Percentiles rank a stretch among this genome's conserved stretches.
Conservation (phyloP, 2,888 invertebrate species). For the Euzetes globulus region DNA sequence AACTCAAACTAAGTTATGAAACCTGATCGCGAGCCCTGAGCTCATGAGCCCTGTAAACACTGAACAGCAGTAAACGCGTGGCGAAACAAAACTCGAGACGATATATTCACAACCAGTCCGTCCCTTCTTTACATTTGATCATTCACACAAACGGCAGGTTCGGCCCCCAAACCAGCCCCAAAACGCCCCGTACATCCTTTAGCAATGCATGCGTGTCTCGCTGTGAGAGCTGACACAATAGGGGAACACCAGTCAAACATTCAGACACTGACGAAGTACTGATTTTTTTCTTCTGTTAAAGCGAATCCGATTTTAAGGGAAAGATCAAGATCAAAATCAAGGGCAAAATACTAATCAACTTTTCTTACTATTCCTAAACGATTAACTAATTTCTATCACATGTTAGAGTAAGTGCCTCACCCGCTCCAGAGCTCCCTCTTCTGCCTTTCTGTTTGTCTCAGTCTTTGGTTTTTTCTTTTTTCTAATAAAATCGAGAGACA, state of each 20-base stretch:
- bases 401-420: background rate
- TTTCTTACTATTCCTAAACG: background rate
- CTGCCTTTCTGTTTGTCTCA: background rate
- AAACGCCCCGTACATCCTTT: constrained; percentile 20
- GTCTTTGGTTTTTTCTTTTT: background rate
- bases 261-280: background rate
- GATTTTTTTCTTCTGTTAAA: background rate
- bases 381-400: constrained; percentile 13
- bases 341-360: constrained; percentile 2
- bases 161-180: background rate
- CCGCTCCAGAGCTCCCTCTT: background rate
- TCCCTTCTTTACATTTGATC: constrained; percentile 27
- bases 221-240: constrained; percentile 20
- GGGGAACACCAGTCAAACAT: constrained; percentile 9
- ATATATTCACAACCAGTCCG: constrained; percentile 24
- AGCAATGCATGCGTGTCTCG: constrained; percentile 27
- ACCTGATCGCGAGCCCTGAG: constrained; percentile 8
- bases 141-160: constrained; percentile 20
- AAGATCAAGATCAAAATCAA: constrained; percentile 22
- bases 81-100: constrained; percentile 13
- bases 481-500: background rate
- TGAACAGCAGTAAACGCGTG: constrained; percentile 19
- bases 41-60: constrained; percentile 25
- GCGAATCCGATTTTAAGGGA: background rate
- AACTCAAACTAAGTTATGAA: constrained; percentile 10